phyloP scores from a whole-genome alignment of 2,113 vertebrate genomes.

The Tympanuchus pallidicinctus region DNA sequence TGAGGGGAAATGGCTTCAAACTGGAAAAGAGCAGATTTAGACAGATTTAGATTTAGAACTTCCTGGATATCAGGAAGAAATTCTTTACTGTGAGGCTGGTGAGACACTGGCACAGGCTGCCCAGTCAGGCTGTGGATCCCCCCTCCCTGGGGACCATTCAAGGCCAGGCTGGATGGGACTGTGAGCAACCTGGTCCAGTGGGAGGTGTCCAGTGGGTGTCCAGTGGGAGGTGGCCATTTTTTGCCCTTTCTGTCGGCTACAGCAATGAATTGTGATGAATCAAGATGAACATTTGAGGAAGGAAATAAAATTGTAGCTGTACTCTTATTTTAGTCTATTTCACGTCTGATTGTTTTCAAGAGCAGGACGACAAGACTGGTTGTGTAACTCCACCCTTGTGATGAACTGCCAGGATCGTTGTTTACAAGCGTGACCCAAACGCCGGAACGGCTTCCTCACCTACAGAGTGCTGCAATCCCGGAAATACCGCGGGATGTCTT shows the following conservation, averaged over 20 bases:
- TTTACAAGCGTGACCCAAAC: neutral
- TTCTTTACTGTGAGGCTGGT: too few species aligned
- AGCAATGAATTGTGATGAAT: neutral
- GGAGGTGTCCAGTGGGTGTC: too few species aligned
- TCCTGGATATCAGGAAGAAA: too few species aligned
- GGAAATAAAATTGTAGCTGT: neutral
- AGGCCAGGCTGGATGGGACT: too few species aligned
- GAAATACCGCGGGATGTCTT: neutral
- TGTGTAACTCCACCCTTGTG: neutral
- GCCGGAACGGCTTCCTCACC: neutral
- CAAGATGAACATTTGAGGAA: neutral
- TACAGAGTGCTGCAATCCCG: neutral
- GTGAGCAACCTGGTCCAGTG: too few species aligned
- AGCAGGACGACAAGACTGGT: neutral
- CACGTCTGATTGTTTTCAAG: slow-evolving; percentile 7
- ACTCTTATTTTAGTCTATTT: neutral
- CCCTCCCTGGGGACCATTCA: too few species aligned
- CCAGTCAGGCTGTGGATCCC: too few species aligned
- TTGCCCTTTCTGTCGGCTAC: neutral
- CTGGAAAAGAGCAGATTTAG: too few species aligned
- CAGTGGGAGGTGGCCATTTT: neutral
- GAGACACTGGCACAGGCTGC: too few species aligned
- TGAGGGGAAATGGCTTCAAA: too few species aligned
- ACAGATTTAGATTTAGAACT: too few species aligned
- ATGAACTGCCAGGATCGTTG: neutral